Percentiles rank a stretch among this genome's conserved stretches.
Conservation (phyloP, 2,797 vertebrate species). For the Sebastes steindachneri region DNA sequence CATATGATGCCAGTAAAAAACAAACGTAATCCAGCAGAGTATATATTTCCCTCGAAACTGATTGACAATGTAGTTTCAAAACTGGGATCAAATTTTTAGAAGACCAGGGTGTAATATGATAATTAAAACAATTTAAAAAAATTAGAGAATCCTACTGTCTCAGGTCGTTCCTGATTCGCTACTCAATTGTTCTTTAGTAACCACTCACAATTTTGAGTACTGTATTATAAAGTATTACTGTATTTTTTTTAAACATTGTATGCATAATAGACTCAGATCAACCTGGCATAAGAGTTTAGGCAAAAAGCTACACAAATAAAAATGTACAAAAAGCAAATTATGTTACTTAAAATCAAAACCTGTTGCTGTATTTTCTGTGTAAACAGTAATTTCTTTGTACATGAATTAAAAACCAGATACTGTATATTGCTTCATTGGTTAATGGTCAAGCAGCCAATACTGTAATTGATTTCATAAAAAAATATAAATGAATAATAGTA, state of each 20-base stretch:
- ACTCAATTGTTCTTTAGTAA: neutral
- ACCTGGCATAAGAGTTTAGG: neutral
- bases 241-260: neutral
- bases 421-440: neutral
- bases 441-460: neutral
- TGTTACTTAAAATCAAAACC: neutral
- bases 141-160: too few species aligned
- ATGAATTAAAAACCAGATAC: neutral
- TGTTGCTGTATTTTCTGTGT: neutral
- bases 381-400: neutral
- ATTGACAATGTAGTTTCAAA: too few species aligned
- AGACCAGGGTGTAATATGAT: too few species aligned
- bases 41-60: too few species aligned
- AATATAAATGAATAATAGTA: too few species aligned
- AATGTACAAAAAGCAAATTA: neutral
- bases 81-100: too few species aligned
- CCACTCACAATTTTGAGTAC: neutral
- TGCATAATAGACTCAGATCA: neutral
- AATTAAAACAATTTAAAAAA: too few species aligned
- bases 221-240: neutral
- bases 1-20: too few species aligned
- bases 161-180: too few species aligned
- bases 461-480: neutral
- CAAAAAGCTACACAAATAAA: neutral
- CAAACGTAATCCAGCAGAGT: too few species aligned